Conservation (phyloP, 2,113 vertebrate genomes). For the Hemibagrus wyckioides region DNA sequence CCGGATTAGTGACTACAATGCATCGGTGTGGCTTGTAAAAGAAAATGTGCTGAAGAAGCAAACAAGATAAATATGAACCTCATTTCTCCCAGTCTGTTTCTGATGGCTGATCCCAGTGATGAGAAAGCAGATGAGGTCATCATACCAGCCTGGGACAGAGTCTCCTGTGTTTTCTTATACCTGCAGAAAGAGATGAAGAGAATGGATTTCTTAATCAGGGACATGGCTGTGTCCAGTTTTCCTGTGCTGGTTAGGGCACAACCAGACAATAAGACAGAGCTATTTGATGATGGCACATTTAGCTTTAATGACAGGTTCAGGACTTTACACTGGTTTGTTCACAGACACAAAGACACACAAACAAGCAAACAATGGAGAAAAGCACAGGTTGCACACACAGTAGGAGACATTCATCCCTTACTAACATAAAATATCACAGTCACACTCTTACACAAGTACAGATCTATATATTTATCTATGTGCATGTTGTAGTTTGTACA, state of each 20-base stretch:
- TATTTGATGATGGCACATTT: not conserved
- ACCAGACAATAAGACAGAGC: no score
- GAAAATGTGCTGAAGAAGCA: not conserved
- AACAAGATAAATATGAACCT: constrained; percentile 73
- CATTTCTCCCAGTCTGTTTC: constrained; percentile 88
- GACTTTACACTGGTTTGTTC: not conserved
- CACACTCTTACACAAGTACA: not conserved
- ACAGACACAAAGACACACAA: not conserved
- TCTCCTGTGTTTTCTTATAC: constrained; percentile 91
- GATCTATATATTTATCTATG: no score
- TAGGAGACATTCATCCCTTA: not conserved
- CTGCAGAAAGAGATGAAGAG: constrained; percentile 64
- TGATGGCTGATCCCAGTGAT: constrained; percentile 83
- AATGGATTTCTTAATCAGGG: not conserved
- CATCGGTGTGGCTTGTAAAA: not conserved
- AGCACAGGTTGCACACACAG: not conserved
- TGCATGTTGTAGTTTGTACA: not conserved
- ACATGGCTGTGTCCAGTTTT: not conserved
- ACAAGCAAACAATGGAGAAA: not conserved
- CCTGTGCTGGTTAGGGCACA: not conserved
- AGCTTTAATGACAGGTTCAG: not conserved
- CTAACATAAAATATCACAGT: not conserved
- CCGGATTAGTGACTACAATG: not conserved
- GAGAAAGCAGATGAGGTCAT: constrained; percentile 88
- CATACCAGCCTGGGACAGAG: constrained; percentile 88